phyloP scores from a whole-genome alignment of 1,140 invertebrate genomes.

The Phymorhynchus buccinoides region DNA sequence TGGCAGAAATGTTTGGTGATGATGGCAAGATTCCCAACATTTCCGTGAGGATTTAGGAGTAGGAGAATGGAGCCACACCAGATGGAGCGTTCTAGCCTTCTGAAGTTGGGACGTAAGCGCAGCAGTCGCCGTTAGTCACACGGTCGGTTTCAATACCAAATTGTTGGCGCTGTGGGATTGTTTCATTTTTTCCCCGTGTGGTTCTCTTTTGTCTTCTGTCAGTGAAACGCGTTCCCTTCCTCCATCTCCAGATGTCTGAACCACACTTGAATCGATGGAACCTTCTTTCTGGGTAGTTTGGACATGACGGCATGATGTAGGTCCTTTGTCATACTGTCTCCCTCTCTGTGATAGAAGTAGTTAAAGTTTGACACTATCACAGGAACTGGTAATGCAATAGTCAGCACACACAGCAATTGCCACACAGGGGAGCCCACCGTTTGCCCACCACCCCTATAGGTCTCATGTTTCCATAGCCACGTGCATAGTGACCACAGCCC shows the following conservation, averaged over 20 bases:
- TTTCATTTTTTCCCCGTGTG: conserved; percentile 83
- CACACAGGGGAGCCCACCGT: conserved; percentile 97
- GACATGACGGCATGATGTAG: conserved; percentile 71
- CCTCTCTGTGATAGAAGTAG: conserved; percentile 99
- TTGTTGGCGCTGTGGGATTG: conserved; percentile 91
- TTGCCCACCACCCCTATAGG: conserved; percentile 99
- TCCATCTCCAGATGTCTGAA: conserved; percentile 95
- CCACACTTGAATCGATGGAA: conserved; percentile 83
- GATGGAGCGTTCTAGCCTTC: not conserved
- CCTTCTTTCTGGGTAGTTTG: conserved; percentile 69
- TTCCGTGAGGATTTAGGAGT: not conserved
- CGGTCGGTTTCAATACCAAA: conserved; percentile 95
- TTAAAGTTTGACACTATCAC: conserved; percentile 99
- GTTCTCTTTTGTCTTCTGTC: conserved; percentile 79
- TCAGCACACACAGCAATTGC: conserved; percentile 95
- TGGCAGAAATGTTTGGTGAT: not conserved
- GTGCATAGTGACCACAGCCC: conserved; percentile 96
- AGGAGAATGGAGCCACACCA: not conserved
- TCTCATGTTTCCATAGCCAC: conserved; percentile 97
- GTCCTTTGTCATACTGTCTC: conserved; percentile 82
- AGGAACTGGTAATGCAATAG: conserved; percentile 89
- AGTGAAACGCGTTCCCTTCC: conserved; percentile 80
- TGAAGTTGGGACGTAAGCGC: not conserved
- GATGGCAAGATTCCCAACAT: not conserved
- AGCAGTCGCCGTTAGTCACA: conserved; percentile 80